These are phyloP conservation scores for Philopotamus ludificatus DNA, from an alignment of 1,140 invertebrate species.

Conservation along the genomic window DNA sequence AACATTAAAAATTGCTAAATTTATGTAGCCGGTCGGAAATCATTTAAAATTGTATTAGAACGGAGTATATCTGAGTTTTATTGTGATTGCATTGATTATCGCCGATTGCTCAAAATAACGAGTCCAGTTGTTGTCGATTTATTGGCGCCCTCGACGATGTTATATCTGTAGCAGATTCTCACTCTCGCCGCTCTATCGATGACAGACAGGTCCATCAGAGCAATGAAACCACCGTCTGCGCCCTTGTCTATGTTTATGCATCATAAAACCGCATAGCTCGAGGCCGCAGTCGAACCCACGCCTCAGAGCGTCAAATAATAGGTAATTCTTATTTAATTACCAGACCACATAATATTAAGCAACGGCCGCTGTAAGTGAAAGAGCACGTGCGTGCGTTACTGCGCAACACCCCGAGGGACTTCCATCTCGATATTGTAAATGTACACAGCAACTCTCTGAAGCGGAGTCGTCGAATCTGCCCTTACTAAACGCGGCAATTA, in stretches of 20 bases:
- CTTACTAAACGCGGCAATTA: too few relatives aligned
- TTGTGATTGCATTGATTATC: too few relatives aligned
- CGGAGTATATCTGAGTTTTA: too few relatives aligned
- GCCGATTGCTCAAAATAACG: background rate
- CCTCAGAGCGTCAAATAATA: background rate
- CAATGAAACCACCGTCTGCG: background rate
- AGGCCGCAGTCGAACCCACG: background rate
- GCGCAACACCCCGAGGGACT: background rate
- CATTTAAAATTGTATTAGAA: too few relatives aligned
- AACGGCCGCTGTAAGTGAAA: background rate
- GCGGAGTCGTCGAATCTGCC: too few relatives aligned
- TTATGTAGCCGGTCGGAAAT: too few relatives aligned
- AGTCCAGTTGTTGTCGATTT: too few relatives aligned
- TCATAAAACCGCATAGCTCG: background rate
- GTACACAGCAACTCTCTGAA: background rate
- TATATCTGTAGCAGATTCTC: background rate
- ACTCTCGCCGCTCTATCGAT: too few relatives aligned
- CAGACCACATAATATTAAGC: background rate
- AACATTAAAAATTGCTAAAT: background rate
- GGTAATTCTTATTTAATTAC: background rate
- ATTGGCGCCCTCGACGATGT: too few relatives aligned
- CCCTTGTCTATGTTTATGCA: background rate
- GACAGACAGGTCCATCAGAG: too few relatives aligned
- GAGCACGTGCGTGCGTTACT: background rate
- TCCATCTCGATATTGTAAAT: background rate